Percentiles rank a stretch among this genome's conserved stretches.
These are phyloP conservation scores for Abrostola triplasia DNA, from an alignment of 2,888 invertebrate species.

Conservation along the genomic window DNA sequence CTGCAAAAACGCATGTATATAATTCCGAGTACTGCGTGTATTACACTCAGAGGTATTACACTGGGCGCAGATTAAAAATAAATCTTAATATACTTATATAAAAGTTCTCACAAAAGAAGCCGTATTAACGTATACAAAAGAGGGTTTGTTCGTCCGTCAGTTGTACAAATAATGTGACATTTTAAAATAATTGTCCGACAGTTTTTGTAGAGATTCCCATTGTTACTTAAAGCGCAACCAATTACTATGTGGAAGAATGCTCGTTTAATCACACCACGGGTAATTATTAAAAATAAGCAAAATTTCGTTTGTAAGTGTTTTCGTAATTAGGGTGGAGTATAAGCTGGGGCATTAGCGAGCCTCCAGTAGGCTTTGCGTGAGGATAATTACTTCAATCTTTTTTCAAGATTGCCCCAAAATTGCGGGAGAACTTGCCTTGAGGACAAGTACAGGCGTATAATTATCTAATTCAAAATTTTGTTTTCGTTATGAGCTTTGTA, in stretches of 20 bases:
- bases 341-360: conserved; percentile 32
- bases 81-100: conserved; percentile 44
- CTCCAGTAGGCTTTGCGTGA: conserved; percentile 38
- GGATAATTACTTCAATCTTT: conserved; percentile 38
- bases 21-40: conserved; percentile 35
- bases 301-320: conserved; percentile 43
- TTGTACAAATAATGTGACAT: conserved; percentile 70
- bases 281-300: conserved; percentile 55
- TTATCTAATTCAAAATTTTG: conserved; percentile 23
- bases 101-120: conserved; percentile 64
- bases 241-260: conserved; percentile 60
- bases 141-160: conserved; percentile 44
- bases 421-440: conserved; percentile 34
- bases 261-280: conserved; percentile 52
- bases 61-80: conserved; percentile 52
- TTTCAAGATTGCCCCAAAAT: conserved; percentile 45
- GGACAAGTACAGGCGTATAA: conserved; percentile 12
- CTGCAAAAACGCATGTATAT: conserved; percentile 25
- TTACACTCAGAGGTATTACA: conserved; percentile 34
- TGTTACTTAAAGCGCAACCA: conserved; percentile 54
- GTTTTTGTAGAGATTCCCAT: conserved; percentile 56
- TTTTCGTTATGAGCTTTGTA: conserved; percentile 16
- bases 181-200: conserved; percentile 67
- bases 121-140: conserved; percentile 49
- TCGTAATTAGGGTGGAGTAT: conserved; percentile 38